Conservation (phyloP, 2,113 vertebrate species). For the Chionomys nivalis region DNA sequence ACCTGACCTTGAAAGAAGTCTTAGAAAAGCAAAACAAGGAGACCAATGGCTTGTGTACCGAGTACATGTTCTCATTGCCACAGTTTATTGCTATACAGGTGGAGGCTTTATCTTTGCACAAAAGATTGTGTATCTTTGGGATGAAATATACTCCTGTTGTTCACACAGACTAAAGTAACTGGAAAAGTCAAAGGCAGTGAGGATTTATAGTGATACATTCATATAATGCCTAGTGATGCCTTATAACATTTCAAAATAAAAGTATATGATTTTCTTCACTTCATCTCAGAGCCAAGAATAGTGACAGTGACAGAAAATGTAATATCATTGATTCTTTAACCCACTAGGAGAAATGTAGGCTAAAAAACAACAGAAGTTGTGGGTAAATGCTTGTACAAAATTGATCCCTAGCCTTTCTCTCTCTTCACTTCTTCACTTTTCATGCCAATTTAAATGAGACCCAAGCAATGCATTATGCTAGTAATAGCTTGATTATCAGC, state of each 20-base stretch:
- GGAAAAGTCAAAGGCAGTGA: not conserved
- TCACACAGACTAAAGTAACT: not conserved
- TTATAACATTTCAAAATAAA: conserved; percentile 47
- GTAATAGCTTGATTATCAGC: conserved; percentile 40
- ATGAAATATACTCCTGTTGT: conserved; percentile 14
- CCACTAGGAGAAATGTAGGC: not conserved
- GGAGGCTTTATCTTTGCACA: not conserved
- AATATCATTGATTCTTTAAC: not conserved
- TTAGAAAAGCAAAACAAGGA: not conserved
- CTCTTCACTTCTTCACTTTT: conserved; percentile 39
- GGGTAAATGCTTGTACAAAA: not conserved
- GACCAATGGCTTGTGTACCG: not conserved
- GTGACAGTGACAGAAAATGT: conserved; percentile 8
- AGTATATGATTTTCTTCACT: conserved; percentile 27
- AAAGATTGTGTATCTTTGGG: not conserved
- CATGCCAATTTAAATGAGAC: conserved; percentile 56
- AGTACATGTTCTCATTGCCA: conserved; percentile 15
- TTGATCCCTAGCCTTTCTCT: conserved; percentile 41
- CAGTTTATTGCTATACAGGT: conserved; percentile 22
- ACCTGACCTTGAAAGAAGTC: conserved; percentile 37
- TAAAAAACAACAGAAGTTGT: conserved; percentile 13
- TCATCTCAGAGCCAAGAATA: conserved; percentile 3
- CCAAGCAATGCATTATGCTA: conserved; percentile 16
- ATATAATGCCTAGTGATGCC: not conserved
- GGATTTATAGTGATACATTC: too few relatives aligned